A percentile compares a stretch with the other conserved stretches of the same genome.
These are phyloP conservation scores for Diprion similis DNA, from an alignment of 1,140 invertebrate genomes.

Conservation along the genomic window DNA sequence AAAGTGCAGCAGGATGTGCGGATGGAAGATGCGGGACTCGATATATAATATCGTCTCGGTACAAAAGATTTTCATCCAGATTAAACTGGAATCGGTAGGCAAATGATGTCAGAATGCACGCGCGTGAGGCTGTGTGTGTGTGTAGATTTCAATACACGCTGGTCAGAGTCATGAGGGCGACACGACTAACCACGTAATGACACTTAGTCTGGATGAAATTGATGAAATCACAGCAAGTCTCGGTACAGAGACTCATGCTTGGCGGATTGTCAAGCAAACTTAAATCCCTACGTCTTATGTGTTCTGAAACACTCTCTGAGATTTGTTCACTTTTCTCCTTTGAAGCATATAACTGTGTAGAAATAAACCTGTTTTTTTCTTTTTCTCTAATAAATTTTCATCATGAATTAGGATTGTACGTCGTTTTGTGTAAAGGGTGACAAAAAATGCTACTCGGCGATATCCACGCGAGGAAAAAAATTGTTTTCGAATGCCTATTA, in stretches of 20 bases:
- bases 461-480: too few relatives aligned
- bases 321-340: too few relatives aligned
- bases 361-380: too few relatives aligned
- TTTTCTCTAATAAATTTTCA: too few relatives aligned
- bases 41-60: neutral
- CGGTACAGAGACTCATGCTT: slow-evolving; percentile 45
- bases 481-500: too few relatives aligned
- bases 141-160: neutral
- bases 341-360: too few relatives aligned
- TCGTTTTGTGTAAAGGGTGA: too few relatives aligned
- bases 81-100: neutral
- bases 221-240: slow-evolving; percentile 51
- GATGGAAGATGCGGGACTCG: neutral
- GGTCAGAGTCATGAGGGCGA: neutral
- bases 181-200: slow-evolving; percentile 51
- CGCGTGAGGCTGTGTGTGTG: neutral
- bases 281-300: too few relatives aligned
- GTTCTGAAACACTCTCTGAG: too few relatives aligned
- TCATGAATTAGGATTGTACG: too few relatives aligned
- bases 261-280: neutral
- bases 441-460: too few relatives aligned
- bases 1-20: neutral
- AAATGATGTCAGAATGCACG: neutral
- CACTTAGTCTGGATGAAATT: slow-evolving; percentile 52
- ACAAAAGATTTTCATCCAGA: neutral